Conservation (phyloP, 2,797 vertebrate species). For the Chromobotia macracanthus region DNA sequence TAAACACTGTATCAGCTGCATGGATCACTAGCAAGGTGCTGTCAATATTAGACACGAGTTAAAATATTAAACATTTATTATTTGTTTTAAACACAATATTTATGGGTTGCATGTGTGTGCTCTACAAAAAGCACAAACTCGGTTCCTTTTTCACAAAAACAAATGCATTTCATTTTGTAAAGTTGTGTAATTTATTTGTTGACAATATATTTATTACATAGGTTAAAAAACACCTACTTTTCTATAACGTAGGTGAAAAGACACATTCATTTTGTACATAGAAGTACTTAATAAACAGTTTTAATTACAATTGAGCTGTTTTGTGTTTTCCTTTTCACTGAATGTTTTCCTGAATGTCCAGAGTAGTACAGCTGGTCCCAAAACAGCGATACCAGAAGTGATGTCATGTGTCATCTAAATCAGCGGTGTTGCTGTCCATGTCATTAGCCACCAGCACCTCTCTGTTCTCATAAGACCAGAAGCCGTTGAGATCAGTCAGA, state of each 20-base stretch:
- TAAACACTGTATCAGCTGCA: constrained; percentile 17
- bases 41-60: neutral
- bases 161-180: constrained; percentile 35
- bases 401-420: constrained; percentile 87
- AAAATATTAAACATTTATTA: neutral
- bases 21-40: neutral
- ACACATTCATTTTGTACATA: constrained; percentile 48
- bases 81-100: constrained; percentile 1
- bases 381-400: neutral
- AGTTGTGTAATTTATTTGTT: constrained; percentile 43
- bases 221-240: constrained; percentile 14
- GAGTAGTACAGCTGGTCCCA: neutral
- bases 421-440: constrained; percentile 61
- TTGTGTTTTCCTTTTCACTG: neutral
- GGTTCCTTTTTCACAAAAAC: neutral
- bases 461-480: no score
- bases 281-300: constrained; percentile 44
- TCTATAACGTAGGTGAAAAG: constrained; percentile 27
- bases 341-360: neutral
- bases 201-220: constrained; percentile 18
- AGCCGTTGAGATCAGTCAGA: no score
- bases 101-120: constrained; percentile 4
- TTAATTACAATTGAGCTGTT: constrained; percentile 6
- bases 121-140: neutral
- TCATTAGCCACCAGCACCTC: no score